Evolutionary conservation across 2,797 vertebrate species (phyloP).

Genomic region (Tauraco hartlaubi): DNA sequence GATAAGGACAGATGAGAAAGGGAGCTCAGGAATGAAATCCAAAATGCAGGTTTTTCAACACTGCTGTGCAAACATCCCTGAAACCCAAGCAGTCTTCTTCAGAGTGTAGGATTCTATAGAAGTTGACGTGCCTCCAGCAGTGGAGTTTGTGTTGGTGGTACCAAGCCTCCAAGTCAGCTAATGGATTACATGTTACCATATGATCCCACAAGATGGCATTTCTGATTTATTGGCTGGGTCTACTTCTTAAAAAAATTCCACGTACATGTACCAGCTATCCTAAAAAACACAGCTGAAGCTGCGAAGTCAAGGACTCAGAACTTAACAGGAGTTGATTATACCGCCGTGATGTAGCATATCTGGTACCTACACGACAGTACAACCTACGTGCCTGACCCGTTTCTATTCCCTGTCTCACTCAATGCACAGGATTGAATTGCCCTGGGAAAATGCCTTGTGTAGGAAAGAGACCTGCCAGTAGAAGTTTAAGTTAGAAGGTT

Average conservation of each 20-base stretch:
- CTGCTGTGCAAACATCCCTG: not conserved
- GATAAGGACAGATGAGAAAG: not conserved
- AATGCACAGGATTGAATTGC: not conserved
- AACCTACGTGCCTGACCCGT: not conserved
- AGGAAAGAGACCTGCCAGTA: not conserved
- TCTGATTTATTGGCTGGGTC: not conserved
- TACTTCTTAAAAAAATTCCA: not conserved
- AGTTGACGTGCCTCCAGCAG: not conserved
- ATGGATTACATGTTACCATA: not conserved
- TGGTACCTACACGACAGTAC: rapidly evolving
- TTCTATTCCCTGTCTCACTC: not conserved
- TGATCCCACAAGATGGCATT: not conserved
- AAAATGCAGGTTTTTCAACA: not conserved
- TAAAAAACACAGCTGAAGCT: not conserved
- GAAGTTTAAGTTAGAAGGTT: not conserved
- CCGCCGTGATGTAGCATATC: not conserved
- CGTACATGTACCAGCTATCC: not conserved
- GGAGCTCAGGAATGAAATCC: not conserved
- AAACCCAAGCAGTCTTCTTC: not conserved
- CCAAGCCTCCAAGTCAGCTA: not conserved
- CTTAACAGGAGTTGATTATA: not conserved
- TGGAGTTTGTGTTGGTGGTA: not conserved
- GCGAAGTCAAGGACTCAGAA: not conserved
- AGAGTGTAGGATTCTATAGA: not conserved
- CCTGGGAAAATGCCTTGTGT: not conserved